Base-by-base conservation (phyloP, 2,888 invertebrate genomes). In the Drosophila yooni region DNA sequence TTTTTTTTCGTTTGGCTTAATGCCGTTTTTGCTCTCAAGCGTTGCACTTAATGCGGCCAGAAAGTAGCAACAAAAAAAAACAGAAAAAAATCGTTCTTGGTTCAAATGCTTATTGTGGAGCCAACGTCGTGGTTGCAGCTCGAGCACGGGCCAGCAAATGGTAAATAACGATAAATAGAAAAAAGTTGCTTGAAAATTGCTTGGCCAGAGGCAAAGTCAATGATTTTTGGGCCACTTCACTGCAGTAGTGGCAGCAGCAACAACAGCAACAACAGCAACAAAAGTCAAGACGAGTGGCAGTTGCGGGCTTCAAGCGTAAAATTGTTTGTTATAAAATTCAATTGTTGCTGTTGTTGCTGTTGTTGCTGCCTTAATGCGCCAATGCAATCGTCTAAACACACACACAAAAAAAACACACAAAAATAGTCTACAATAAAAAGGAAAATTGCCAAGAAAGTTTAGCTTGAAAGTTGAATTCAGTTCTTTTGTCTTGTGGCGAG, bases 251-350 rank as follows among this genome's bases (percentile, higher is more conserved):
- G 52, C 66, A 79, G 50, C 54, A 63, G 65, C 54, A 73, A 65
- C 50, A 65, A 63, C 60, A 63, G 48, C 61, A 79, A 76, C 74
- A 81, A 80, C 60, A 63, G 48, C 61, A 79, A 76, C 74, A 81
- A 80, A 76, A 80, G 76, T 63, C 64, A 67, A 73, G 70, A 76
- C 74, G 70, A 68, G 87, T 81, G 63, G 64, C 58, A 59, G 78
- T 78, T 78, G 61, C 74, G 82, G 80, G 84, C 84, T 85, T 85
- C 79, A 86, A 86, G 88, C 86, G 89, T 85, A 85, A 89, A 86
- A 89, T 89, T 88, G 88, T 86, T 89, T 89, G 86, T 86, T 86
- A 84, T 89, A 85, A 85, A 85, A 85, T 87, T 84, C 82, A 86
- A 86, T 89, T 89, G 84, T 71, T 52, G 65, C 68, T 56, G 46